Conservation (phyloP, 2,797 vertebrate species). For the Columba guinea region DNA sequence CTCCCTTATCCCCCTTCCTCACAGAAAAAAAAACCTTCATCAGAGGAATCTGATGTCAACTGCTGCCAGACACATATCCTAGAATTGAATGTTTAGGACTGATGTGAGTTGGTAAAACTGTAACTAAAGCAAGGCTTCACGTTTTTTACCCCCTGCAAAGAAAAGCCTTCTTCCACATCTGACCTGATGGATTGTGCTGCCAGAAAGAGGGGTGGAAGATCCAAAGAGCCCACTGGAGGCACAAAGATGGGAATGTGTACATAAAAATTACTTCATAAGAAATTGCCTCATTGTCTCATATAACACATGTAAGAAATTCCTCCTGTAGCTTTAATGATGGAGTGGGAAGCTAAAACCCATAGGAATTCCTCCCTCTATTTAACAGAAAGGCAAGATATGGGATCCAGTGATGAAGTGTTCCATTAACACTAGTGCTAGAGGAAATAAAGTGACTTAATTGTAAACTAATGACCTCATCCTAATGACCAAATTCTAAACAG, state of each 20-base stretch:
- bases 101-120: neutral
- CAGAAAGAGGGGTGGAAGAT: neutral
- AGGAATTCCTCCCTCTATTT: constrained; percentile 61
- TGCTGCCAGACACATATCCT: neutral
- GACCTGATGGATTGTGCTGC: neutral
- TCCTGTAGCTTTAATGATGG: constrained; percentile 48
- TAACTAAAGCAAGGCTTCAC: neutral
- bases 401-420: constrained; percentile 70
- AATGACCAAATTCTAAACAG: constrained; percentile 72
- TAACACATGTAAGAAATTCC: constrained; percentile 68
- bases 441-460: constrained; percentile 73
- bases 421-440: constrained; percentile 70
- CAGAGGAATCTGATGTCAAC: neutral
- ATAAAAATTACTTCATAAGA: constrained; percentile 37
- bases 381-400: constrained; percentile 60
- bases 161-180: neutral
- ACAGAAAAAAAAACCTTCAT: neutral
- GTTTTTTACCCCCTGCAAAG: neutral
- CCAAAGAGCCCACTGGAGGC: neutral
- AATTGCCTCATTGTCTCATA: constrained; percentile 39
- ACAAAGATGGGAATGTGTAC: neutral
- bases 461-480: constrained; percentile 76
- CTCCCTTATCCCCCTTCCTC: neutral
- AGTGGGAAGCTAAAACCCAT: constrained; percentile 66
- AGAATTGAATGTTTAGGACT: neutral